A percentile compares a stretch with the other conserved stretches of the same genome.
phyloP scores from a whole-genome alignment of 2,113 vertebrate genomes.

The Apistogramma diplotaenia region DNA sequence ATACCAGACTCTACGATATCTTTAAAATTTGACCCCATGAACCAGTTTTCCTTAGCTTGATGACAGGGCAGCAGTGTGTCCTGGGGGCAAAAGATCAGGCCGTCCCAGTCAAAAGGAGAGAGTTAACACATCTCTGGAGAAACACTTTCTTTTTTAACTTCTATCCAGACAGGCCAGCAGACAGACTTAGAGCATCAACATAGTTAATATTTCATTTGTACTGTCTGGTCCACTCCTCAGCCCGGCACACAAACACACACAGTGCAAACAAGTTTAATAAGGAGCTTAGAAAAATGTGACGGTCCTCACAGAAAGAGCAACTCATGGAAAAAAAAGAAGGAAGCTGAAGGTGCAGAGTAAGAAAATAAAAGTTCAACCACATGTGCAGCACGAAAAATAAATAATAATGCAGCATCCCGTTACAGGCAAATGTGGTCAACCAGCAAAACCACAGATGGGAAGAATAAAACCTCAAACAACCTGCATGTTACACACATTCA shows the following conservation, averaged over 20 bases:
- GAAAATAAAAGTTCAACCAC: not conserved
- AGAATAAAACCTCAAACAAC: not conserved
- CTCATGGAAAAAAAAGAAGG: not conserved
- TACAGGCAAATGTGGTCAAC: not conserved
- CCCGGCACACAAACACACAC: not conserved
- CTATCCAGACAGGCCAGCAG: conserved; percentile 9
- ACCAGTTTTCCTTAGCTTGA: not conserved
- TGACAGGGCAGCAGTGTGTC: not conserved
- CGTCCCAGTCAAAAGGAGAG: not conserved
- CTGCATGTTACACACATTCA: not conserved
- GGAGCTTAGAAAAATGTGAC: not conserved
- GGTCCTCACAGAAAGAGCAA: not conserved
- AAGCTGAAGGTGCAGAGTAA: not conserved
- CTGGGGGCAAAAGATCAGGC: not conserved
- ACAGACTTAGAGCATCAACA: conserved; percentile 24
- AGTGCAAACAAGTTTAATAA: conserved; percentile 1
- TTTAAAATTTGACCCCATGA: not conserved
- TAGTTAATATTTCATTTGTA: conserved; percentile 25
- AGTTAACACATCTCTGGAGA: not conserved
- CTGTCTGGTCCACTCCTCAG: conserved; percentile 1
- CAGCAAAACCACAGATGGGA: not conserved
- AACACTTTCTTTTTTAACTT: not conserved
- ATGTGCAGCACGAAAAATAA: not conserved
- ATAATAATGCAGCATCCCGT: not conserved
- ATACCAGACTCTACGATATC: not conserved